Percentiles rank a stretch among this genome's conserved stretches.
Evolutionary conservation across 23 tunicate genomes (phyloP).

Genomic region (Phallusia fumigata): DNA sequence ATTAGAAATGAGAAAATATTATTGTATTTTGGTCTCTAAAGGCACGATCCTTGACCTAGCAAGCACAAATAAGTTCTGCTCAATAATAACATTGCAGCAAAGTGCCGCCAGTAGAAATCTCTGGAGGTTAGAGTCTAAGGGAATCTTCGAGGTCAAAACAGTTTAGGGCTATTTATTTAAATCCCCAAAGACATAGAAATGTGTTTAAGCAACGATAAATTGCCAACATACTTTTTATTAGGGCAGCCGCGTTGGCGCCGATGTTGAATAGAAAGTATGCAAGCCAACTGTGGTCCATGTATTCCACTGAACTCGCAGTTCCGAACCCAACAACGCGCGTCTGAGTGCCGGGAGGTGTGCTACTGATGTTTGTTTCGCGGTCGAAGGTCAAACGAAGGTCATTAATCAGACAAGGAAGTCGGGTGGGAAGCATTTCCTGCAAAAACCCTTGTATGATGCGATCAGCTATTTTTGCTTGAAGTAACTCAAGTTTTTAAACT

Average conservation of each 20-base stretch:
- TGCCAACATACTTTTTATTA: slow-evolving; percentile 41
- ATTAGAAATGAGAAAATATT: no score
- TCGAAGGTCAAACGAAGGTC: slow-evolving; percentile 34
- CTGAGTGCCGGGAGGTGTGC: slow-evolving; percentile 32
- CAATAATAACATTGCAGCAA: no score
- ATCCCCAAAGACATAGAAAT: neutral
- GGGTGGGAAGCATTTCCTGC: slow-evolving; percentile 35
- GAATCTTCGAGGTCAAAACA: no score
- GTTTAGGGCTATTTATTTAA: no score
- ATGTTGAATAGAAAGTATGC: slow-evolving; percentile 40
- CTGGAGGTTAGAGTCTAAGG: no score
- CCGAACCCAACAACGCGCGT: slow-evolving; percentile 67
- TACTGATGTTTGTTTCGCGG: slow-evolving; percentile 46
- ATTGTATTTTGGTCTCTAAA: no score
- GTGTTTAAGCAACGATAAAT: neutral
- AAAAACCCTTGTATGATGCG: neutral
- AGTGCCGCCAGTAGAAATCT: neutral
- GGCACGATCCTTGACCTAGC: no score
- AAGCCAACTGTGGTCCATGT: slow-evolving; percentile 51
- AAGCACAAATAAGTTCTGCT: no score
- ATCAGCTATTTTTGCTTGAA: no score
- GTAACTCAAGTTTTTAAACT: no score
- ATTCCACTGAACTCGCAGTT: slow-evolving; percentile 46
- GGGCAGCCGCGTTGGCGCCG: slow-evolving; percentile 49
- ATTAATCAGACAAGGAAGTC: slow-evolving; percentile 33